phyloP scores from a whole-genome alignment of 2,797 vertebrate species.

The Acipenser ruthenus region DNA sequence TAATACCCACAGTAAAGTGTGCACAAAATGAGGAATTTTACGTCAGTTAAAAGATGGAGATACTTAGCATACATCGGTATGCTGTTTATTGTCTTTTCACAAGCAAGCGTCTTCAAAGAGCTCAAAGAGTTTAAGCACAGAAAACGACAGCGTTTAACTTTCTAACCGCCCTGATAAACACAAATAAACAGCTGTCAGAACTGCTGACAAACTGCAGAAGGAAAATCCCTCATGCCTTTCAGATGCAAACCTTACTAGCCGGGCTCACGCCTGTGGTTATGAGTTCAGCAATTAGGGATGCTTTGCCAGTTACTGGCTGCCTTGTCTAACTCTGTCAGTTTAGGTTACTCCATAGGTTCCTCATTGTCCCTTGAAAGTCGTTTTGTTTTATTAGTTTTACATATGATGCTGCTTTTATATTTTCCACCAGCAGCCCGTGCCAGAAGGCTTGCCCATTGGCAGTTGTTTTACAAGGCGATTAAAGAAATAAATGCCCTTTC shows the following conservation, averaged over 20 bases:
- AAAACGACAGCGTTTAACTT: background rate
- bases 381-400: constrained; percentile 19
- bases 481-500: constrained; percentile 45
- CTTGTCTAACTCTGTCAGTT: background rate
- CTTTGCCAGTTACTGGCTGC: background rate
- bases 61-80: too few species aligned
- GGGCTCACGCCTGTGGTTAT: background rate
- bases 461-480: constrained; percentile 32
- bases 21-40: too few species aligned
- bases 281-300: background rate
- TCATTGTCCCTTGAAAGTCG: constrained; percentile 7
- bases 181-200: background rate
- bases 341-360: background rate
- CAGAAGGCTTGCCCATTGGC: constrained; percentile 24
- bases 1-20: too few species aligned
- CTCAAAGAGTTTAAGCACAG: too few species aligned
- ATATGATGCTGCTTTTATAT: constrained; percentile 27
- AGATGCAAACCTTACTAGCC: too few species aligned
- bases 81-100: too few species aligned
- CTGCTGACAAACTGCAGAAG: background rate
- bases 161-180: background rate
- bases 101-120: too few species aligned
- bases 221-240: background rate
- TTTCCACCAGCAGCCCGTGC: constrained; percentile 19
- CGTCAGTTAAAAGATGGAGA: too few species aligned